Evolutionary conservation across 1,140 invertebrate genomes (phyloP).

Genomic region (Sinonovacula constricta): DNA sequence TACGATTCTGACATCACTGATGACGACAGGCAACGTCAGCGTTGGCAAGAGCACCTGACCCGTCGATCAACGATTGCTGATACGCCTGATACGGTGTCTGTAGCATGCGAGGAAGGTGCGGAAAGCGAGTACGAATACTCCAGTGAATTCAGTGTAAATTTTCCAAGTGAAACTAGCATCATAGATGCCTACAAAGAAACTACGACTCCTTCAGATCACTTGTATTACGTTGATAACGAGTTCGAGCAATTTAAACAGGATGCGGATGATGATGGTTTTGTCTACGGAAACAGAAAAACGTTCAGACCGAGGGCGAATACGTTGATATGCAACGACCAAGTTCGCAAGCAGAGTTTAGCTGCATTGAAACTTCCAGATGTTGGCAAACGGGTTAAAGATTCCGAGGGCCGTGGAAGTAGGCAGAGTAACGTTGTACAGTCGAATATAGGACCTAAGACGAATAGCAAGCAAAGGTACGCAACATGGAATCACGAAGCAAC

Average conservation of each 20-base stretch:
- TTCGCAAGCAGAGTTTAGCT: background rate
- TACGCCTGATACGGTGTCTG: background rate
- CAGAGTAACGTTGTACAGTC: background rate
- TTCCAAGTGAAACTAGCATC: conserved; percentile 16
- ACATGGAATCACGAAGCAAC: background rate
- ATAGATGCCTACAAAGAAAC: conserved; percentile 21
- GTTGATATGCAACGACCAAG: background rate
- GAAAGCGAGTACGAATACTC: conserved; percentile 32
- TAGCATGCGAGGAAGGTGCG: background rate
- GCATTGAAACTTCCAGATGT: background rate
- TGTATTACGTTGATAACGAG: background rate
- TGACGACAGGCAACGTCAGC: conserved; percentile 10
- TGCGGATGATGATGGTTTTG: background rate
- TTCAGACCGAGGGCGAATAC: background rate
- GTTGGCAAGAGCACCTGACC: conserved; percentile 16
- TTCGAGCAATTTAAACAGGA: background rate
- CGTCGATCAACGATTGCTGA: background rate
- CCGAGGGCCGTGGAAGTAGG: background rate
- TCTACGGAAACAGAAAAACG: background rate
- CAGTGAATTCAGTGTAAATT: conserved; percentile 35
- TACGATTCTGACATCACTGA: conserved; percentile 15
- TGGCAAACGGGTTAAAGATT: background rate
- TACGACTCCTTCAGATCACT: background rate
- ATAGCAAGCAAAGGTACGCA: background rate
- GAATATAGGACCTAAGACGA: background rate